phyloP scores from a whole-genome alignment of 1,140 invertebrate genomes.

The Zaprionus tsacasi region DNA sequence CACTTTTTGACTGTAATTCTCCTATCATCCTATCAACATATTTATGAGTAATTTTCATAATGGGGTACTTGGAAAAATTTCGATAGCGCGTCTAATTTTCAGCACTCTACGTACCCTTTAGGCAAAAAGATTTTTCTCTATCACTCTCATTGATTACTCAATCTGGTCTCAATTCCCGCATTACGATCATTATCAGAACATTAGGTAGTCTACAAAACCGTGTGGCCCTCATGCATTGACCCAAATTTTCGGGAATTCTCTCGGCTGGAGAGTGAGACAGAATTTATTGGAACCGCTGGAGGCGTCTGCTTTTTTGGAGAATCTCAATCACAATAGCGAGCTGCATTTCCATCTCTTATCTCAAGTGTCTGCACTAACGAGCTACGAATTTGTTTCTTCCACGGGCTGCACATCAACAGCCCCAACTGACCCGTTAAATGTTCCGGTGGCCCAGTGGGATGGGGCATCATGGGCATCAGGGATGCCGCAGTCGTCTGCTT shows the following conservation, averaged over 20 bases:
- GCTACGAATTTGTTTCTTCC: constrained; percentile 71
- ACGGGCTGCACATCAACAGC: constrained; percentile 56
- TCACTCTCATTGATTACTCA: constrained; percentile 29
- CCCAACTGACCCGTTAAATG: constrained; percentile 72
- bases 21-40: background rate
- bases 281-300: constrained; percentile 44
- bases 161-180: constrained; percentile 29
- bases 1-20: background rate
- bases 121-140: background rate
- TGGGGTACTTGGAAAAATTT: constrained; percentile 6
- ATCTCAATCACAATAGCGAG: constrained; percentile 3
- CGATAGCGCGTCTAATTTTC: background rate
- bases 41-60: constrained; percentile 18
- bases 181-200: constrained; percentile 34
- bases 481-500: constrained; percentile 28
- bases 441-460: constrained; percentile 60
- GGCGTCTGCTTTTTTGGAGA: background rate
- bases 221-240: constrained; percentile 39
- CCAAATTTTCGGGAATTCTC: constrained; percentile 31
- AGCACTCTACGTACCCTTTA: background rate
- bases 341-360: constrained; percentile 63
- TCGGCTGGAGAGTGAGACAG: background rate
- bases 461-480: background rate
- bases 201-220: constrained; percentile 23
- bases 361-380: constrained; percentile 77